Percentiles rank a stretch among this genome's conserved stretches.
phyloP scores from a whole-genome alignment of 1,140 invertebrate species.

The Latrodectus geometricus region DNA sequence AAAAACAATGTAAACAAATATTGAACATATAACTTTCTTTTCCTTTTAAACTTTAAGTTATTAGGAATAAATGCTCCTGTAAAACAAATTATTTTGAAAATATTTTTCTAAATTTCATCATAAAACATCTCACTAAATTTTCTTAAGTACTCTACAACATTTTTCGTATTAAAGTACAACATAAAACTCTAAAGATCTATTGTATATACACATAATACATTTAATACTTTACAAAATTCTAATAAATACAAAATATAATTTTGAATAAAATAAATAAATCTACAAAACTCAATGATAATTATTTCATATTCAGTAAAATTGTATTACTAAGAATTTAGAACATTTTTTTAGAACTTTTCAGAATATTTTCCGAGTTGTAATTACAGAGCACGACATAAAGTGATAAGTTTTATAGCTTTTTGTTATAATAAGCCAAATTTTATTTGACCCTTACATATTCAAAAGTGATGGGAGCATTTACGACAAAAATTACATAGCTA shows the following conservation, averaged over 20 bases:
- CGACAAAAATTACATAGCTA: neutral
- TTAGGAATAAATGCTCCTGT: slow-evolving; percentile 29
- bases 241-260: too few species aligned
- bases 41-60: slow-evolving; percentile 6
- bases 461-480: too few species aligned
- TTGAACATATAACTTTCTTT: slow-evolving; percentile 19
- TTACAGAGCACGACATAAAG: too few species aligned
- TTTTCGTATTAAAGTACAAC: slow-evolving; percentile 27
- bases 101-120: neutral
- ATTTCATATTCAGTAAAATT: too few species aligned
- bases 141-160: slow-evolving; percentile 16
- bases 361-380: too few species aligned
- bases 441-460: too few species aligned
- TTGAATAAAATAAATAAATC: too few species aligned
- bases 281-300: too few species aligned
- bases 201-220: neutral
- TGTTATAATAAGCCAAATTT: too few species aligned
- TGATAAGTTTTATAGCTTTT: too few species aligned
- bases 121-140: slow-evolving; percentile 37
- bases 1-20: neutral
- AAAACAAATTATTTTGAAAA: slow-evolving; percentile 15
- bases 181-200: slow-evolving; percentile 18
- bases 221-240: neutral
- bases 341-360: too few species aligned
- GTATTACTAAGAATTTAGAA: too few species aligned